These are phyloP conservation scores for Clusia tigrina DNA, from an alignment of 2,888 invertebrate species.

Conservation along the genomic window DNA sequence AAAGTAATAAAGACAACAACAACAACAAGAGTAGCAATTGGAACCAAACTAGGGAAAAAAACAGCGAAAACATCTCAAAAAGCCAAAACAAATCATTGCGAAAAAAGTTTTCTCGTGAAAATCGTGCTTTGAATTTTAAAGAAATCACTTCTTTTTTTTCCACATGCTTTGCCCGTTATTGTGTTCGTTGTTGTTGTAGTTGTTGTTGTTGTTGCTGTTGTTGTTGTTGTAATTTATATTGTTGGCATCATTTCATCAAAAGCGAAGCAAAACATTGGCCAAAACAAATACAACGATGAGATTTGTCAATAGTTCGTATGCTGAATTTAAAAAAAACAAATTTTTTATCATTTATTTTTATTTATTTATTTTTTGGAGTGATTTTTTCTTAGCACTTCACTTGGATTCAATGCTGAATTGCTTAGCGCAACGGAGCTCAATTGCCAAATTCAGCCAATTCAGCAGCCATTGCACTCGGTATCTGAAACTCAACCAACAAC, in stretches of 20 bases:
- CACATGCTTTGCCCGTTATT: not conserved
- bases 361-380: too few relatives aligned
- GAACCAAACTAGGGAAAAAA: too few relatives aligned
- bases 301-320: not conserved
- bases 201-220: not conserved
- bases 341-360: not conserved
- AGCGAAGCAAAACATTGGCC: too few relatives aligned
- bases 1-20: not conserved
- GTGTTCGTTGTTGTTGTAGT: not conserved
- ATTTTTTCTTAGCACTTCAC: not conserved
- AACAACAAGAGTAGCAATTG: not conserved
- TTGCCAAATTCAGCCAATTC: constrained; percentile 1
- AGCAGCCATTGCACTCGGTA: constrained; percentile 7
- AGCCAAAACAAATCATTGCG: not conserved
- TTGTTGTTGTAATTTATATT: constrained; percentile 2
- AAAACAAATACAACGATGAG: not conserved
- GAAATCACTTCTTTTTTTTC: not conserved
- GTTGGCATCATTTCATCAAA: constrained; percentile 11
- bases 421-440: constrained; percentile 1
- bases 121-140: constrained; percentile 5
- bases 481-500: too few relatives aligned
- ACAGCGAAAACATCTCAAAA: not conserved
- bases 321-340: not conserved
- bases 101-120: constrained; percentile 5
- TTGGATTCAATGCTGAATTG: not conserved